Evolutionary conservation across 1,140 invertebrate genomes (phyloP).

Genomic region (Drosophila rufa): DNA sequence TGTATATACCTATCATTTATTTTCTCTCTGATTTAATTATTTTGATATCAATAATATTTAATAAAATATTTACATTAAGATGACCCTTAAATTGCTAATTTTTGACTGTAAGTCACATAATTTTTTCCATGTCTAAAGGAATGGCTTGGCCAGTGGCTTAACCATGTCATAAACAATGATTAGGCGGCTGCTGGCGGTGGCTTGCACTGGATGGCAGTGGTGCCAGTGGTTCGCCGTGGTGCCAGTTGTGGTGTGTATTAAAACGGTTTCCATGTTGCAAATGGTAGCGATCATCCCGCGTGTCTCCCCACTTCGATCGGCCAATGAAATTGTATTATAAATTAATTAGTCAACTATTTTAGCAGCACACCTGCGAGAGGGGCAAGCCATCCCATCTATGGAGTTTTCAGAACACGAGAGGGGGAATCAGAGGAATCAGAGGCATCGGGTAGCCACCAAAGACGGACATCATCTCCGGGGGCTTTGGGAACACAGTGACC

Average conservation of each 20-base stretch:
- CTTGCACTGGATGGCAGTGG: not conserved
- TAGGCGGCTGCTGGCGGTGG: slow-evolving; percentile 45
- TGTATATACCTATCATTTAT: too few species aligned
- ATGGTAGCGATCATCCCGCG: slow-evolving; percentile 40
- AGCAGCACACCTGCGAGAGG: slow-evolving; percentile 52
- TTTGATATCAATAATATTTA: too few species aligned
- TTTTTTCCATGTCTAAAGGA: slow-evolving; percentile 5
- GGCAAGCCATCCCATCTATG: slow-evolving; percentile 8
- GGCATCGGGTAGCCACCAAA: slow-evolving; percentile 25
- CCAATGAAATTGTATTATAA: slow-evolving; percentile 66
- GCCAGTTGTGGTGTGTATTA: slow-evolving; percentile 61
- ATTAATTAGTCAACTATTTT: slow-evolving; percentile 66
- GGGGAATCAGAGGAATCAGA: slow-evolving; percentile 2
- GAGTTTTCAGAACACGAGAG: slow-evolving; percentile 28
- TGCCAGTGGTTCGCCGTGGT: slow-evolving; percentile 10
- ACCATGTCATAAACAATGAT: slow-evolving; percentile 60
- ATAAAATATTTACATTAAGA: too few species aligned
- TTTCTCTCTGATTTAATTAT: too few species aligned
- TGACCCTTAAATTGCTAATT: not conserved
- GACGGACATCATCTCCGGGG: slow-evolving; percentile 45
- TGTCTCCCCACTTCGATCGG: not conserved
- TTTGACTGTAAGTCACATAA: too few species aligned
- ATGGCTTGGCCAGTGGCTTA: slow-evolving; percentile 37
- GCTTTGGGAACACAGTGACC: slow-evolving; percentile 38
- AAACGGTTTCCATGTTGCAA: slow-evolving; percentile 72